Percentiles rank a stretch among this genome's conserved stretches.
phyloP scores from a whole-genome alignment of 2,888 invertebrate genomes.

The Ichneumoninae sp. region DNA sequence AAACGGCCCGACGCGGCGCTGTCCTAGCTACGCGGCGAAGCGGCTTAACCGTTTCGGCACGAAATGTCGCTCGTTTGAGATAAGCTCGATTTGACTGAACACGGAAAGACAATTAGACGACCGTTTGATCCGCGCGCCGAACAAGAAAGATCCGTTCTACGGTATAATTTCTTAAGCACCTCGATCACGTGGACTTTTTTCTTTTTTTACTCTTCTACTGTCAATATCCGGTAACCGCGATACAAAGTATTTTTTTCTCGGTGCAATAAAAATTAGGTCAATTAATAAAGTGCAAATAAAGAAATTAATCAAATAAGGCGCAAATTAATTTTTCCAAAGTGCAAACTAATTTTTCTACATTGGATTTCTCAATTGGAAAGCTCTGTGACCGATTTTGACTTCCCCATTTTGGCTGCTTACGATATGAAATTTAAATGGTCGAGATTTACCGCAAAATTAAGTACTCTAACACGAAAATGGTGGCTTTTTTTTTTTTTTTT shows the following conservation, averaged over 20 bases:
- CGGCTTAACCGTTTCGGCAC: neutral
- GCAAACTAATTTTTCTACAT: too few species aligned
- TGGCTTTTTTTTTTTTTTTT: too few species aligned
- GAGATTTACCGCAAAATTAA: too few species aligned
- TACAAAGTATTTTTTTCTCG: neutral
- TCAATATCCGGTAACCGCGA: too few species aligned
- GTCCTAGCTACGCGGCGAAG: conserved; percentile 4
- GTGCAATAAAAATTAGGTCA: neutral
- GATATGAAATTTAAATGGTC: too few species aligned
- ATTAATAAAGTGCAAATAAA: neutral
- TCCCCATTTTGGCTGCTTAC: too few species aligned
- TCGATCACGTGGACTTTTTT: too few species aligned
- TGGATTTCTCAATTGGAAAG: too few species aligned
- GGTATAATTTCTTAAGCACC: neutral
- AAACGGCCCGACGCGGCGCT: neutral
- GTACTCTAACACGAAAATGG: too few species aligned
- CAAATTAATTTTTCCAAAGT: too few species aligned
- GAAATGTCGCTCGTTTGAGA: neutral
- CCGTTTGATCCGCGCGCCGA: neutral
- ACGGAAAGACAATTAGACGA: neutral
- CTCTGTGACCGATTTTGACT: too few species aligned
- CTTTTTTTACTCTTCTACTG: too few species aligned
- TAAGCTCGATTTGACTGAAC: neutral
- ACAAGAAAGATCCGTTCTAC: neutral
- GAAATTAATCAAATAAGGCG: neutral